Conservation (phyloP, 1,140 invertebrate genomes). For the Lordiphosa collinella region DNA sequence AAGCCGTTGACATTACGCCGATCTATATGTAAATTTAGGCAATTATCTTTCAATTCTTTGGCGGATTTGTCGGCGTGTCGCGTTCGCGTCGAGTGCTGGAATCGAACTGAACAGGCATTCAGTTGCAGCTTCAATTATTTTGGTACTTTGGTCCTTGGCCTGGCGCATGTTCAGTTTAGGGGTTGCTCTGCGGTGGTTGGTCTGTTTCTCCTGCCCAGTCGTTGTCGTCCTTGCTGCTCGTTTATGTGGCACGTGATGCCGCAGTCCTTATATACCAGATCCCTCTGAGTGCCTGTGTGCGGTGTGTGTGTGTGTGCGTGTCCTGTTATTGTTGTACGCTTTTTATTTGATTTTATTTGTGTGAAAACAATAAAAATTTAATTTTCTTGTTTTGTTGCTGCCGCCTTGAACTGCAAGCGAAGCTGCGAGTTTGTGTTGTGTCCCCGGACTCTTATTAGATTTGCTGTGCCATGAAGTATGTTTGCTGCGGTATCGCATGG, state of each 20-base stretch:
- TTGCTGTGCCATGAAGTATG: not conserved
- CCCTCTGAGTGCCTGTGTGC: constrained; percentile 13
- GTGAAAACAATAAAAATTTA: constrained; percentile 79
- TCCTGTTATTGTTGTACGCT: constrained; percentile 64
- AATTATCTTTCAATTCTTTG: not conserved
- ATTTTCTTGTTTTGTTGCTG: constrained; percentile 77
- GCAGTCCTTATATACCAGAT: constrained; percentile 40
- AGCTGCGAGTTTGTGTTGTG: constrained; percentile 11
- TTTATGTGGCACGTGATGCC: constrained; percentile 57
- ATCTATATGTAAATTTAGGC: not conserved
- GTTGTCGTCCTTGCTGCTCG: constrained; percentile 25
- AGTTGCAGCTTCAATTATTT: constrained; percentile 10
- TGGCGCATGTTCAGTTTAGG: constrained; percentile 32
- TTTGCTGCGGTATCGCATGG: not conserved
- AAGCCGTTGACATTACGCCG: constrained; percentile 71
- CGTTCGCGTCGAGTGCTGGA: constrained; percentile 72
- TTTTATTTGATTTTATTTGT: constrained; percentile 79
- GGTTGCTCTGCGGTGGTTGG: constrained; percentile 78
- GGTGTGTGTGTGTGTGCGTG: constrained; percentile 2
- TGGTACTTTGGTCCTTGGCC: constrained; percentile 2
- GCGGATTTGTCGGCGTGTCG: too few relatives aligned
- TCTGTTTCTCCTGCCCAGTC: constrained; percentile 73
- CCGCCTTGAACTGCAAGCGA: constrained; percentile 50
- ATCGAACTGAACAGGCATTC: constrained; percentile 50
- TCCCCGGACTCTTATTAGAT: constrained; percentile 25